These are phyloP conservation scores for Hypena proboscidalis DNA, from an alignment of 2,888 invertebrate species.

Conservation along the genomic window DNA sequence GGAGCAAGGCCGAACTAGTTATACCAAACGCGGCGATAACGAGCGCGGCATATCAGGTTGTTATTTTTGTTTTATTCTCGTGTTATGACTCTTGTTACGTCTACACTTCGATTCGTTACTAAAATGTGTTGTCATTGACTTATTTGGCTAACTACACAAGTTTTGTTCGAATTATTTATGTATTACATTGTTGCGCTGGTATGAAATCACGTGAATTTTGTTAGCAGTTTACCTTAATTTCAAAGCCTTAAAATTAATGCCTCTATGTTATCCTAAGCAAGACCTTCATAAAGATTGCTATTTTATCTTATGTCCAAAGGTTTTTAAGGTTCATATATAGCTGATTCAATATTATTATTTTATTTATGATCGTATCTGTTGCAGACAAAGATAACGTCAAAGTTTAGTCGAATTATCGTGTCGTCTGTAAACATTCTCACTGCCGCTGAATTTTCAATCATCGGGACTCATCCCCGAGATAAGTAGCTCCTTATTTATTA, in stretches of 20 bases:
- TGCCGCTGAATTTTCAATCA: conserved; percentile 63
- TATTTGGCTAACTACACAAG: too few relatives aligned
- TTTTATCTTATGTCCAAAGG: too few relatives aligned
- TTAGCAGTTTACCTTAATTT: too few relatives aligned
- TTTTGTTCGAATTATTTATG: too few relatives aligned
- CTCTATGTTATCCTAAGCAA: too few relatives aligned
- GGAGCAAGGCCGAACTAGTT: conserved; percentile 28
- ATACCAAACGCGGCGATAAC: conserved; percentile 62
- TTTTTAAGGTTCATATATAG: too few relatives aligned
- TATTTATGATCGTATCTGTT: conserved; percentile 52
- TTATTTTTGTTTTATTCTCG: conserved; percentile 67
- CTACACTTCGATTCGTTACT: conserved; percentile 51
- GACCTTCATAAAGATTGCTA: too few relatives aligned
- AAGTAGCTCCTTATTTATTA: conserved; percentile 54
- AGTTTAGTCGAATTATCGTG: conserved; percentile 52
- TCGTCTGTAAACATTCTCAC: conserved; percentile 47
- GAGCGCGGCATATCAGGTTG: conserved; percentile 59
- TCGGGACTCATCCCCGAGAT: conserved; percentile 53
- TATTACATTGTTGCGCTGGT: too few relatives aligned
- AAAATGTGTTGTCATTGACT: conserved; percentile 22
- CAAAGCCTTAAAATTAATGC: too few relatives aligned
- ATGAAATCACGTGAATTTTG: too few relatives aligned
- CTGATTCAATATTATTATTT: too few relatives aligned
- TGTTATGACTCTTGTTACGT: conserved; percentile 65
- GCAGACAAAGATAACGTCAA: conserved; percentile 56